Evolutionary conservation across 2,113 vertebrate species (phyloP), one percentile per base, ranked within the genome.

Genomic region (Daboia siamensis): DNA sequence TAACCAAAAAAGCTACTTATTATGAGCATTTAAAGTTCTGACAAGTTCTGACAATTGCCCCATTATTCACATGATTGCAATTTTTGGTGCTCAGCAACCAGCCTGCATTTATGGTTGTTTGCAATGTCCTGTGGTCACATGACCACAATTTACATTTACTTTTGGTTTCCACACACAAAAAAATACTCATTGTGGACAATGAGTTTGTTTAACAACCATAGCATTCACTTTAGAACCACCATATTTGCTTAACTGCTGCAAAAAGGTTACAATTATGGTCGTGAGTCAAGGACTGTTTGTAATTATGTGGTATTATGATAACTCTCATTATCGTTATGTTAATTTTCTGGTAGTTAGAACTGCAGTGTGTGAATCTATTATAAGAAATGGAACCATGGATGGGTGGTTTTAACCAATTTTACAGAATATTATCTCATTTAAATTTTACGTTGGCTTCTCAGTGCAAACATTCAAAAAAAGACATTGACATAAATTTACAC

Each of bases 391-490:
- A 87, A 52, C 8, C 24, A 26, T 44, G 44, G n/a, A 24, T 54
- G 23, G 48, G 17, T 54, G 85, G n/a, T 23, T 52, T n/a, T 48
- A 54, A 48, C 7, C 57, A 33, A 87, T 91, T 64, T 61, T 91
- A 69, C 46, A 64, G 26, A 54, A 87, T 87, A 23, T 51, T 87
- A 80, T 56, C 61, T 88, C 33, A 56, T 74, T 92, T 87, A 64
- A 51, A 29, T 23, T 33, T 91, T 88, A 39, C 88, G 86, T 92
- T 80, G 61, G 61, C 55, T 56, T 80, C 86, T 87, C 48, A 55
- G 51, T 92, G 51, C 23, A 91, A 91, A 88, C 86, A 88, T 91
- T 91, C 87, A 48, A 24, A 44, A 92, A 87, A 84, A 91, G 57
- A 64, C 90, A 91, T 46, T 87, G 85, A 48, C 85, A 64, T 87